Percentiles rank a stretch among this genome's conserved stretches.
These are phyloP conservation scores for Eulemur rubriventer DNA, from an alignment of 2,797 vertebrate species.

Conservation along the genomic window DNA sequence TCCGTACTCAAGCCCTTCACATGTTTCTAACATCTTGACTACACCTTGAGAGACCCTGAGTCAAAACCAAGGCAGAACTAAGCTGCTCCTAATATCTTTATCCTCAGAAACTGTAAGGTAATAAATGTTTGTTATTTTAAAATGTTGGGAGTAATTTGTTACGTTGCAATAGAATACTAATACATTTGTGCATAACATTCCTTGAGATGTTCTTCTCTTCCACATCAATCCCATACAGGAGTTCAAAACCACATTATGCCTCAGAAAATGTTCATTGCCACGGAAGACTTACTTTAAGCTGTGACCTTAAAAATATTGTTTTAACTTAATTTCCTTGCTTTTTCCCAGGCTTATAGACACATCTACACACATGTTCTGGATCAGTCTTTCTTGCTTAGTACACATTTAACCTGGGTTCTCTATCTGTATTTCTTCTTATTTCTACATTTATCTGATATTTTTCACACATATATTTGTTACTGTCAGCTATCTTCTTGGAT, in stretches of 20 bases:
- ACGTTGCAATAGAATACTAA: background rate
- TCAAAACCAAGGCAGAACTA: background rate
- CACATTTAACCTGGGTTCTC: background rate
- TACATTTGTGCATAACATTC: background rate
- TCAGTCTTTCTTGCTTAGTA: background rate
- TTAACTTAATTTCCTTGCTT: background rate
- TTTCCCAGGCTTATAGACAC: background rate
- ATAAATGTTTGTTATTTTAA: background rate
- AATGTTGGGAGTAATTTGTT: background rate
- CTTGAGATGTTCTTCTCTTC: background rate
- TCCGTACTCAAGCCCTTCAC: background rate
- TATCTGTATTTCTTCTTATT: background rate
- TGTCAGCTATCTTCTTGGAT: background rate
- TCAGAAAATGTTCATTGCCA: background rate
- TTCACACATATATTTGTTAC: background rate
- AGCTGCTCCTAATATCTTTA: background rate
- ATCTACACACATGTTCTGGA: background rate
- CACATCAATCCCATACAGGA: background rate
- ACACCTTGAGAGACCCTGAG: background rate
- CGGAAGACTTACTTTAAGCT: background rate
- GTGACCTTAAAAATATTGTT: background rate
- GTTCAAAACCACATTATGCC: background rate
- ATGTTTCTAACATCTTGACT: background rate
- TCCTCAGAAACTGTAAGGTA: background rate
- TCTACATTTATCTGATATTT: background rate